Conservation (phyloP, 2,113 vertebrate genomes). For the Macquaria ambigua region DNA sequence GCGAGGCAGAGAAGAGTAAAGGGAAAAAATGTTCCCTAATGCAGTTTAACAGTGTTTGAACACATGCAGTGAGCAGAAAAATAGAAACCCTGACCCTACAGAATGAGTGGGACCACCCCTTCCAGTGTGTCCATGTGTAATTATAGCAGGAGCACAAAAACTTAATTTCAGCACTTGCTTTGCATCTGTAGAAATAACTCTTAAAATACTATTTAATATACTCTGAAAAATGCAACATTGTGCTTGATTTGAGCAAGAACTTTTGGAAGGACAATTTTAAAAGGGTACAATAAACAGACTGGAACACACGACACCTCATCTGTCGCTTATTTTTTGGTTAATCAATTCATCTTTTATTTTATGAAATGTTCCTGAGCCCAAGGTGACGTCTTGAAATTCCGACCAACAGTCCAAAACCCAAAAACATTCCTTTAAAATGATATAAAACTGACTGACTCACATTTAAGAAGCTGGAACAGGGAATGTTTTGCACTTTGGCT, state of each 20-base stretch:
- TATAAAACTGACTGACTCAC: background rate
- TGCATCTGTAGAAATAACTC: background rate
- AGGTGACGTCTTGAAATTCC: background rate
- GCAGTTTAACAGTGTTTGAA: background rate
- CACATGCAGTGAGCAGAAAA: background rate
- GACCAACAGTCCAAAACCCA: no score
- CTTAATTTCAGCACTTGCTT: background rate
- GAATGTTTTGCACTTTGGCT: no score
- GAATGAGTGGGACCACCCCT: background rate
- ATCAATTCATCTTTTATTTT: no score
- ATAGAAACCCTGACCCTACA: background rate
- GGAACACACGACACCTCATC: no score
- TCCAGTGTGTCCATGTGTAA: background rate
- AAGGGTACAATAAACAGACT: background rate
- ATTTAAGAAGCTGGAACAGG: background rate
- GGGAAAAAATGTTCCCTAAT: no score
- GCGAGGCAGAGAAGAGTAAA: background rate
- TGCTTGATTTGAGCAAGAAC: no score
- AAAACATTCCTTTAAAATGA: background rate
- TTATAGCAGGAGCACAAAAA: background rate
- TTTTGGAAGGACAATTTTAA: background rate
- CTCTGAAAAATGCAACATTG: background rate
- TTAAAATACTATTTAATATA: background rate
- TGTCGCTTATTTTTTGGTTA: no score
- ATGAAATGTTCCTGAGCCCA: no score